A percentile compares a stretch with the other conserved stretches of the same genome.
Conservation (phyloP, 2,797 vertebrate genomes). For the Leucoraja ocellata region DNA sequence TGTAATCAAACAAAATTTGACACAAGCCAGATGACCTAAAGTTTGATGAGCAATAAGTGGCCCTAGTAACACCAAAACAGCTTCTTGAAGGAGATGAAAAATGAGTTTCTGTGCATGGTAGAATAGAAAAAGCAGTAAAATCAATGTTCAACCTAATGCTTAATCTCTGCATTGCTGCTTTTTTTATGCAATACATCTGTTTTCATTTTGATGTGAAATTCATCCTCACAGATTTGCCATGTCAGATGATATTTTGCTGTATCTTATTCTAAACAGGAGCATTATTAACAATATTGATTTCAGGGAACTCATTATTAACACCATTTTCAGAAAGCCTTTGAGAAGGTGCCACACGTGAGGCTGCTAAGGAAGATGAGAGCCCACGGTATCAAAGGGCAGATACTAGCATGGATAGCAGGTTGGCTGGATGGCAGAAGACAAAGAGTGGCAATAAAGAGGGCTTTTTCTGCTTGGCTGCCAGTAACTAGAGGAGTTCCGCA, state of each 20-base stretch:
- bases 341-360: too few species aligned
- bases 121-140: neutral
- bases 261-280: neutral
- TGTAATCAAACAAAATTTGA: too few species aligned
- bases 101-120: neutral
- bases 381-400: too few species aligned
- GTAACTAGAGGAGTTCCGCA: too few species aligned
- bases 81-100: neutral
- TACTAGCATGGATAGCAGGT: too few species aligned
- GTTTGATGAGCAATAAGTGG: too few species aligned
- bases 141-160: neutral
- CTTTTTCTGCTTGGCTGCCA: too few species aligned
- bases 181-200: neutral
- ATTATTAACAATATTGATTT: neutral
- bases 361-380: too few species aligned
- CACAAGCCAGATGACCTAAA: too few species aligned
- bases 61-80: neutral
- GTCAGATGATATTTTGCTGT: neutral
- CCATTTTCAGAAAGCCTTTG: too few species aligned
- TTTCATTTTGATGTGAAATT: slow-evolving; percentile 5
- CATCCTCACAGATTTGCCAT: neutral
- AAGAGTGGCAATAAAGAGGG: too few species aligned
- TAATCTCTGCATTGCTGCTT: neutral
- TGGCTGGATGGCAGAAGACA: too few species aligned
- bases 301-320: neutral